Evolutionary conservation across 2,888 invertebrate species (phyloP).

Genomic region (Latrodectus elegans): DNA sequence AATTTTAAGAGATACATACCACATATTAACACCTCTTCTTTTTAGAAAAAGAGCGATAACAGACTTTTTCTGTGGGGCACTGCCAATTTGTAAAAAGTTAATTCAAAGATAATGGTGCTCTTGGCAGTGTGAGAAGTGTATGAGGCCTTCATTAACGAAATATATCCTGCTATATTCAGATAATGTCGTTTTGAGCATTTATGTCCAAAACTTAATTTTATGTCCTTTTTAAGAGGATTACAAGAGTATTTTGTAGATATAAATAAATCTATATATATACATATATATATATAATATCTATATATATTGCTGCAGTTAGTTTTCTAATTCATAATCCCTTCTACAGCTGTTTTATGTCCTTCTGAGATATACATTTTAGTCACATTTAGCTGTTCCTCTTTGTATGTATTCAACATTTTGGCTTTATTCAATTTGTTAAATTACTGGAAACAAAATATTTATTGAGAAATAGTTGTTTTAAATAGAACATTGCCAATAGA

Average conservation of each 20-base stretch:
- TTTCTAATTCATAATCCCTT: slow-evolving; percentile 57
- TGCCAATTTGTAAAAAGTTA: slow-evolving; percentile 56
- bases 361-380: slow-evolving; percentile 25
- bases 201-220: slow-evolving; percentile 25
- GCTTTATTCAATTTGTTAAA: neutral
- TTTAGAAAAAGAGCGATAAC: slow-evolving; percentile 20
- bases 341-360: slow-evolving; percentile 32
- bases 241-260: slow-evolving; percentile 68
- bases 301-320: slow-evolving; percentile 68
- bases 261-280: slow-evolving; percentile 62
- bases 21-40: slow-evolving; percentile 7
- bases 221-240: slow-evolving; percentile 52
- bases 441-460: slow-evolving; percentile 11
- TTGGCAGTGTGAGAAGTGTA: slow-evolving; percentile 54
- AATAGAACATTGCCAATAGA: neutral
- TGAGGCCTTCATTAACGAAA: slow-evolving; percentile 55
- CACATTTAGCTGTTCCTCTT: slow-evolving; percentile 19
- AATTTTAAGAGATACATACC: slow-evolving; percentile 24
- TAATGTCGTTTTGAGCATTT: slow-evolving; percentile 17
- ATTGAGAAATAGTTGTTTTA: neutral
- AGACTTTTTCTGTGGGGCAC: slow-evolving; percentile 10
- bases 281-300: slow-evolving; percentile 59
- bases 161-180: neutral
- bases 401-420: slow-evolving; percentile 5
- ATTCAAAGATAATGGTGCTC: slow-evolving; percentile 61